Evolutionary conservation across 2,113 vertebrate species (phyloP).

Genomic region (Phylloscopus trochilus): DNA sequence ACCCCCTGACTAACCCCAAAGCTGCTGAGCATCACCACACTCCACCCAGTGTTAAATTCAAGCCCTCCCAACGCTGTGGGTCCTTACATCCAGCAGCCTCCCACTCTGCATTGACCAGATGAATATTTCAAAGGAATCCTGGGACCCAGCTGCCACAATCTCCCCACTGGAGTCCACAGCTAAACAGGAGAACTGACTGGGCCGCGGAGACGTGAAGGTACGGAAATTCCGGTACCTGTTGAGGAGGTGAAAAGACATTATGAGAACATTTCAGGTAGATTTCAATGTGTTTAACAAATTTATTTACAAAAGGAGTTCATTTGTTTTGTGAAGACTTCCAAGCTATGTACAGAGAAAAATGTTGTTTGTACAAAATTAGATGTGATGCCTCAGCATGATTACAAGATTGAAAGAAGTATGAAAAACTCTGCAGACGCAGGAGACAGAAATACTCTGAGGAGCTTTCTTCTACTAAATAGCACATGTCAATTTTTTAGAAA

Average conservation of each 20-base stretch:
- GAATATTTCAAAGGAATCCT: constrained; percentile 96
- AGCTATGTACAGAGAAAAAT: background rate
- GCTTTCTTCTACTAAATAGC: background rate
- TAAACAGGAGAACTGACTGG: constrained; percentile 90
- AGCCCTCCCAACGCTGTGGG: background rate
- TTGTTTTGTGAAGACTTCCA: background rate
- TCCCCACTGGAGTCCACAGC: constrained; percentile 91
- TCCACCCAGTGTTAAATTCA: background rate
- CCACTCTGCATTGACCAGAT: constrained; percentile 98
- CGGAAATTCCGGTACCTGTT: constrained; percentile 94
- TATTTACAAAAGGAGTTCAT: background rate
- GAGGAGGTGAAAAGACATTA: background rate
- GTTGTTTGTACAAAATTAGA: background rate
- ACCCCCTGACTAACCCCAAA: background rate
- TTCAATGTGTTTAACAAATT: background rate
- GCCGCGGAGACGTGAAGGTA: constrained; percentile 91
- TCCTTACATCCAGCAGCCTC: constrained; percentile 87
- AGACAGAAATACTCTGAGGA: background rate
- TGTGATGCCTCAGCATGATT: background rate
- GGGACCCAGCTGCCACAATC: constrained; percentile 90
- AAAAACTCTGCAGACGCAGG: background rate
- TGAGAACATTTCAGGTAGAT: background rate
- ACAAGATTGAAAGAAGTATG: background rate
- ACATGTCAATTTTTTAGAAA: background rate
- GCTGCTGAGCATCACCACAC: background rate